These are phyloP conservation scores for Myotis daubentonii DNA, from an alignment of 2,797 vertebrate species.

Conservation along the genomic window DNA sequence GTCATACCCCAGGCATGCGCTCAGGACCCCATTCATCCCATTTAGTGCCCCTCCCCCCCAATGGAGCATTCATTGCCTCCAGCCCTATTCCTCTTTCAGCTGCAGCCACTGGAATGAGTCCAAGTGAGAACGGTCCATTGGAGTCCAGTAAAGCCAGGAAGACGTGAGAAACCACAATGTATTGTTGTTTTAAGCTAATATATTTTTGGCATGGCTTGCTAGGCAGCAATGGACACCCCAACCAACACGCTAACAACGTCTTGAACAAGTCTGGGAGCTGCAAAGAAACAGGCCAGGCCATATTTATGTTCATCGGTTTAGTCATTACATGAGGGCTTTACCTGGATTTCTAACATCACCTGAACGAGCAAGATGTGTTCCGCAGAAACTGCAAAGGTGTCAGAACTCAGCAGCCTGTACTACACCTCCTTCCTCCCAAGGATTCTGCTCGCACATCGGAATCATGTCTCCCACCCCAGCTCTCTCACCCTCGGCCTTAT, in stretches of 20 bases:
- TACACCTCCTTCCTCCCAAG: not conserved
- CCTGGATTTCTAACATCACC: not conserved
- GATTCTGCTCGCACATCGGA: not conserved
- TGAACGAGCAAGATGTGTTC: not conserved
- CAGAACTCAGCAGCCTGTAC: not conserved
- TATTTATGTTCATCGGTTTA: not conserved
- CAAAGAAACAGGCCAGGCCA: not conserved
- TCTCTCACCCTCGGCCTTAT: slow-evolving; percentile 13
- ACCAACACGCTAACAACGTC: not conserved
- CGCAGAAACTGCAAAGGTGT: not conserved
- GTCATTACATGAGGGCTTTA: not conserved
- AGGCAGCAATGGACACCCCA: not conserved
- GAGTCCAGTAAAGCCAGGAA: not conserved
- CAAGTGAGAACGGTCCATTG: not conserved
- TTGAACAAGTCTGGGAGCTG: not conserved
- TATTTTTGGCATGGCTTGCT: not conserved
- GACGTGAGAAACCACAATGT: not conserved
- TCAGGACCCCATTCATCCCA: no score
- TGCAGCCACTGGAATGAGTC: not conserved
- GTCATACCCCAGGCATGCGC: no score
- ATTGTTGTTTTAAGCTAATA: not conserved
- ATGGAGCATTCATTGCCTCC: no score
- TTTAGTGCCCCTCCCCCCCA: not conserved
- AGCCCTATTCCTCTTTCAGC: not conserved
- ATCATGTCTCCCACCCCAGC: not conserved